Percentiles rank a stretch among this genome's conserved stretches.
These are phyloP conservation scores for Semnopithecus entellus DNA, from an alignment of 2,113 vertebrate species.

Conservation along the genomic window DNA sequence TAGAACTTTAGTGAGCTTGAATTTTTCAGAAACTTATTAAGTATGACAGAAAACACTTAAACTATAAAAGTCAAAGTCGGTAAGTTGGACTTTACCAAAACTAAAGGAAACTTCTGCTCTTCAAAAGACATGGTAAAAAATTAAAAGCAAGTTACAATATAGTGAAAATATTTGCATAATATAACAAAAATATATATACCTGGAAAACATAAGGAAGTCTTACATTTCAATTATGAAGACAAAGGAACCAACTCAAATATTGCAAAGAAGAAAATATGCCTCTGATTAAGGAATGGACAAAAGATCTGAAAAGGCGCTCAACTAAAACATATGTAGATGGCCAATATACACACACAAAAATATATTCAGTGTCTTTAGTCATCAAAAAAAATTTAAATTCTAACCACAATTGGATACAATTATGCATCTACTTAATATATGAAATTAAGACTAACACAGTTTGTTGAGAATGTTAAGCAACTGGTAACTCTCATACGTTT, in stretches of 20 bases:
- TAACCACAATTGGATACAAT: too few relatives aligned
- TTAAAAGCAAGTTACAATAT: not conserved
- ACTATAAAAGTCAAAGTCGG: not conserved
- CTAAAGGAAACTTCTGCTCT: not conserved
- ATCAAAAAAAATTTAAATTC: too few relatives aligned
- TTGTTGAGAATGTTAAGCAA: too few relatives aligned
- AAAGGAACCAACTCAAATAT: not conserved
- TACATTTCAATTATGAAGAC: not conserved
- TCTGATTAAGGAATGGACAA: not conserved
- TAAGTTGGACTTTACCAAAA: not conserved
- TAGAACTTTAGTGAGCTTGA: not conserved
- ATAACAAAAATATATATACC: not conserved
- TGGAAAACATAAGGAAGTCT: not conserved
- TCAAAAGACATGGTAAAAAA: not conserved
- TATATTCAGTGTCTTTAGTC: too few relatives aligned
- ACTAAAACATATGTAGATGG: not conserved
- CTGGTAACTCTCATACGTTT: too few relatives aligned
- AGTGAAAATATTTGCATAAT: not conserved
- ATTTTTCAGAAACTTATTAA: not conserved
- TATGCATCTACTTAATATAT: too few relatives aligned
- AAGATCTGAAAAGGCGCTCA: not conserved
- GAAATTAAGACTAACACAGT: too few relatives aligned
- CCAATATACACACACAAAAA: too few relatives aligned
- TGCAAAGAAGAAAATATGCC: not conserved
- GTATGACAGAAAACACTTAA: not conserved